phyloP scores from a whole-genome alignment of 2,888 invertebrate genomes.

The Orchesella flavescens region DNA sequence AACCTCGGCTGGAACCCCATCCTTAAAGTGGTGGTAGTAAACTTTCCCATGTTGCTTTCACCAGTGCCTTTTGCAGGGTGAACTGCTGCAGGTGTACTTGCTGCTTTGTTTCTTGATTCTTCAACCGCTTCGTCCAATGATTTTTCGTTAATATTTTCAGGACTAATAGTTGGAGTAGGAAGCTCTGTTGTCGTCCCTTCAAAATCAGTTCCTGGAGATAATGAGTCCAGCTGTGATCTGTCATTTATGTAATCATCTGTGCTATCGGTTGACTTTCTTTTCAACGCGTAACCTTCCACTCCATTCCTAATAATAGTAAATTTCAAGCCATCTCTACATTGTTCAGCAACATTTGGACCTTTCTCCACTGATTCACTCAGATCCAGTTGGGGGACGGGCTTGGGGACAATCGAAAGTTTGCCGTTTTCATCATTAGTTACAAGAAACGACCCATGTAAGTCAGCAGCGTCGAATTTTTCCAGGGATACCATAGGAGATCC shows the following conservation, averaged over 20 bases:
- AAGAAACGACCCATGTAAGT: slow-evolving; percentile 2
- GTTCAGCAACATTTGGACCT: not conserved
- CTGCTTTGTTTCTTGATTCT: not conserved
- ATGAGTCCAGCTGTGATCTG: not conserved
- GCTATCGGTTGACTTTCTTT: slow-evolving; percentile 33
- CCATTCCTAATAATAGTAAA: slow-evolving; percentile 31
- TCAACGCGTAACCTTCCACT: slow-evolving; percentile 27
- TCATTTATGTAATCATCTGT: not conserved
- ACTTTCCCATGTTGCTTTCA: not conserved
- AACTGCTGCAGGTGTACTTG: not conserved
- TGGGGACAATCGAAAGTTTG: not conserved
- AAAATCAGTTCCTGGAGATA: not conserved
- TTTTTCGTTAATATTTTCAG: not conserved
- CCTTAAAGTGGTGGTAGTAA: not conserved
- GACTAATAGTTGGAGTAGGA: not conserved
- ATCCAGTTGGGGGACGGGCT: too few species aligned
- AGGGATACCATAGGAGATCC: not conserved
- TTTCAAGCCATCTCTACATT: slow-evolving; percentile 26
- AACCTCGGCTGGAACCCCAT: slow-evolving; percentile 19
- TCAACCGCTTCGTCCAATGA: not conserved
- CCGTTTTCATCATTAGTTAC: slow-evolving; percentile 15
- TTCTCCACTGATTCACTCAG: not conserved
- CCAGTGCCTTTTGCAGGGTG: not conserved
- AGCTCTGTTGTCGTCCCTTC: not conserved
- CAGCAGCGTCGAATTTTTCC: slow-evolving; percentile 6